Evolutionary conservation across 1,140 invertebrate genomes (phyloP), one percentile per base, ranked within the genome.

Genomic region (Anastatus disparis): DNA sequence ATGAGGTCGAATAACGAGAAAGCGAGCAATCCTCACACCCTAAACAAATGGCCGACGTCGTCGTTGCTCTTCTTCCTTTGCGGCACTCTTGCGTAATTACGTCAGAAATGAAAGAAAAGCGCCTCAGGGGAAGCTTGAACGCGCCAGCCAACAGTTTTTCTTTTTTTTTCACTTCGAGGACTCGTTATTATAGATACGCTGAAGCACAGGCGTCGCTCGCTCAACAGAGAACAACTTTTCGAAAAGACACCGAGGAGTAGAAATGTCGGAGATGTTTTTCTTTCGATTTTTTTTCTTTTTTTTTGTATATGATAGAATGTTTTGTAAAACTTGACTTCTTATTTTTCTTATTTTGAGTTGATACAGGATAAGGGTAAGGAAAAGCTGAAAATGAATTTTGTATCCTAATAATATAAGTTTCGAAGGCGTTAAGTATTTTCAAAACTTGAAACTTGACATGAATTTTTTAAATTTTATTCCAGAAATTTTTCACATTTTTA

Each of bases 61-160:
- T 64, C 71, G 67, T 69, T 42, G 68, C 44, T 56, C 73, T 40
- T 71, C 68, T 73, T 73, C 71, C 70, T 72, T 76, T 66, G 70
- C 71, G 65, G 66, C 58, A 66, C 75, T 71, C 56, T 70, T 72
- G 75, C 73, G 78, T 80, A 79, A 80, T 79, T 80, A 79, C 76
- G 74, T 71, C 61, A 69, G 74, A 68, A 77, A 75, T 80, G 75
- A 76, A 77, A 77, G 78, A 77, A 79, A 77, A 75, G 75, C 71
- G 73, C 78, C 69, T 74, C 70, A 38, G 68, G 75, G 75, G 69
- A 17, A 22, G 46, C 29, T 17, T 40, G 48, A 24, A 35, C 35
- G 35, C 13, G 35, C 12, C 26, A 64, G 50, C 13, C 48, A 29
- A 38, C 35, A 40, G n/a, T n/a, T n/a, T n/a, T n/a, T n/a, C n/a